Evolutionary conservation across 2,113 vertebrate genomes (phyloP).

Genomic region (Chloropsis cyanopogon): DNA sequence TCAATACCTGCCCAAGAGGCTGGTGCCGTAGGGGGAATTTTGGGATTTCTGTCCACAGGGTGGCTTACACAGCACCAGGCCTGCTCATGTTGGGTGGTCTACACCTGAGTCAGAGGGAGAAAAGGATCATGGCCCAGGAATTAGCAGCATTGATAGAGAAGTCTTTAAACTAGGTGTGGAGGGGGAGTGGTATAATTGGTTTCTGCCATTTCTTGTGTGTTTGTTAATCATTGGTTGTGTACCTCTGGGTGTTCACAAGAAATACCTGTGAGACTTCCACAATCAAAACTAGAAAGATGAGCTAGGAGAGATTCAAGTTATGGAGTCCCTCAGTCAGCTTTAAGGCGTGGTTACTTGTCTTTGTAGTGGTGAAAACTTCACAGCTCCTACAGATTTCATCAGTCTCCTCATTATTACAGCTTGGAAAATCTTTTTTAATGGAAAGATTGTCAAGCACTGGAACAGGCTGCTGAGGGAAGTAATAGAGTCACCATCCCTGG

Average conservation of each 20-base stretch:
- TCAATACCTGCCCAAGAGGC: neutral
- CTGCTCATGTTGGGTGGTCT: neutral
- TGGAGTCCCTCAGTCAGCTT: neutral
- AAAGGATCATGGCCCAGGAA: neutral
- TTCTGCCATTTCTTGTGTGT: neutral
- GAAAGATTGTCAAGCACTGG: neutral
- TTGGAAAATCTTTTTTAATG: neutral
- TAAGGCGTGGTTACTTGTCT: neutral
- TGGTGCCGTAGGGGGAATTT: neutral
- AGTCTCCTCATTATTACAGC: neutral
- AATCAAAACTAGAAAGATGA: neutral
- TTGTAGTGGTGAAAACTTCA: neutral
- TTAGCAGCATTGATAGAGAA: neutral
- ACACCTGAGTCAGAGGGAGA: neutral
- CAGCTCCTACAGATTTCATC: neutral
- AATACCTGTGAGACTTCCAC: neutral
- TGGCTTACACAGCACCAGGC: neutral
- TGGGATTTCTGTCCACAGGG: neutral
- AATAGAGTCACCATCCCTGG: neutral
- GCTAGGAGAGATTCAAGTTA: neutral
- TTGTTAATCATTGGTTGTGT: neutral
- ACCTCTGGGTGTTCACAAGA: neutral
- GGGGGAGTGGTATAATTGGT: neutral
- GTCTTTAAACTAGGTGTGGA: neutral
- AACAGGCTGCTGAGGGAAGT: neutral